Conservation (phyloP, 2,888 invertebrate species). For the Cataglyphis albicans region DNA sequence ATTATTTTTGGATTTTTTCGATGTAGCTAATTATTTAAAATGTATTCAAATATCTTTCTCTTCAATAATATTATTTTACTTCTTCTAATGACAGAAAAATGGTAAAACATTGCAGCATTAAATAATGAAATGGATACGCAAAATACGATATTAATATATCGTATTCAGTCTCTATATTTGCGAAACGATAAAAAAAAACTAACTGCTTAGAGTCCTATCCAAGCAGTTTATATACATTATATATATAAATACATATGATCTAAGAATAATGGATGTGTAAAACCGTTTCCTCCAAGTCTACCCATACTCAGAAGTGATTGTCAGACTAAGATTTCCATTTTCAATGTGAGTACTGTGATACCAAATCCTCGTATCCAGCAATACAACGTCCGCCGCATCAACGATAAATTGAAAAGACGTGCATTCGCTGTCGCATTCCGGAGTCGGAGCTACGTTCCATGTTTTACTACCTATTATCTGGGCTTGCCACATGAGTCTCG, state of each 20-base stretch:
- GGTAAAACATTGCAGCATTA: neutral
- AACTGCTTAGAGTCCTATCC: conserved; percentile 49
- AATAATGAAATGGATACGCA: neutral
- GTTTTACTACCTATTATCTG: conserved; percentile 94
- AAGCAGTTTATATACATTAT: conserved; percentile 38
- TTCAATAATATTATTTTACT: conserved; percentile 23
- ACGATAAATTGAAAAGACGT: conserved; percentile 91
- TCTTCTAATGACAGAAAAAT: neutral
- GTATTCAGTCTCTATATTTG: neutral
- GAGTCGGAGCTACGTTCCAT: conserved; percentile 94
- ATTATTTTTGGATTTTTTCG: neutral
- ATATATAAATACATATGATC: conserved; percentile 31
- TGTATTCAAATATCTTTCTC: neutral
- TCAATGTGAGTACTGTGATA: conserved; percentile 95
- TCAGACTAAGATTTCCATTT: conserved; percentile 93
- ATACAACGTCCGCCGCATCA: conserved; percentile 95
- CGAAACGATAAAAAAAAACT: conserved; percentile 36
- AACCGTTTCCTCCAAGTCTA: conserved; percentile 81
- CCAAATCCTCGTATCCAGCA: conserved; percentile 96
- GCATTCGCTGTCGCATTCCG: conserved; percentile 94
- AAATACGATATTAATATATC: neutral
- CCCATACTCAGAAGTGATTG: conserved; percentile 97
- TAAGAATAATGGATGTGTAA: conserved; percentile 23
- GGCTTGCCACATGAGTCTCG: conserved; percentile 97
- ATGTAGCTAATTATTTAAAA: neutral